A percentile compares a stretch with the other conserved stretches of the same genome.
These are phyloP conservation scores for Agonopterix arenella DNA, from an alignment of 2,888 invertebrate species.

Conservation along the genomic window DNA sequence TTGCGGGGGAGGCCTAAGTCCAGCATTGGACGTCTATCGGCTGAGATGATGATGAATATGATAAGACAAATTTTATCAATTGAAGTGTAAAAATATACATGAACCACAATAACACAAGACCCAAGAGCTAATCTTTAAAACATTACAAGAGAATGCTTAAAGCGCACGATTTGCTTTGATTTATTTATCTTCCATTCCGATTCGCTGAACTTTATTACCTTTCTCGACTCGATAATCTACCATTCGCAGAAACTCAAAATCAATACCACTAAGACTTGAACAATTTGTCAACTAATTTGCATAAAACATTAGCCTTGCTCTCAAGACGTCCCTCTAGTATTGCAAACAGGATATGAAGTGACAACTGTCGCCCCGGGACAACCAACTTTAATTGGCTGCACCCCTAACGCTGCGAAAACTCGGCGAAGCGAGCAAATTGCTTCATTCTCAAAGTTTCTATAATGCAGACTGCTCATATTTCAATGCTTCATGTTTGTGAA, in stretches of 20 bases:
- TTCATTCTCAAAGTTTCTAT: conserved; percentile 1
- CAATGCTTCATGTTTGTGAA: conserved; percentile 7
- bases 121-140: no score
- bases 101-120: no score
- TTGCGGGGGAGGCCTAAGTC: no score
- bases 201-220: no score
- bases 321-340: conserved; percentile 11
- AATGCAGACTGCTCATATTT: conserved; percentile 8
- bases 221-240: no score
- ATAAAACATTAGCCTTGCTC: conserved; percentile 14
- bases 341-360: conserved; percentile 37
- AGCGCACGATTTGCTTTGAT: no score
- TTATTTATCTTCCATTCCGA: no score
- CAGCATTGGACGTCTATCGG: no score
- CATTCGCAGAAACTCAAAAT: neutral
- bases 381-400: conserved; percentile 47
- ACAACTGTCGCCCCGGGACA: conserved; percentile 41
- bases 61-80: neutral
- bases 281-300: conserved; percentile 31
- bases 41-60: neutral
- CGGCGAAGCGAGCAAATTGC: conserved; percentile 11
- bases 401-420: conserved; percentile 17
- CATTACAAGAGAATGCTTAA: no score
- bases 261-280: conserved; percentile 11
- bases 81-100: no score